Conservation (phyloP, 2,888 invertebrate genomes). For the Caenorhabditis zanzibari region DNA sequence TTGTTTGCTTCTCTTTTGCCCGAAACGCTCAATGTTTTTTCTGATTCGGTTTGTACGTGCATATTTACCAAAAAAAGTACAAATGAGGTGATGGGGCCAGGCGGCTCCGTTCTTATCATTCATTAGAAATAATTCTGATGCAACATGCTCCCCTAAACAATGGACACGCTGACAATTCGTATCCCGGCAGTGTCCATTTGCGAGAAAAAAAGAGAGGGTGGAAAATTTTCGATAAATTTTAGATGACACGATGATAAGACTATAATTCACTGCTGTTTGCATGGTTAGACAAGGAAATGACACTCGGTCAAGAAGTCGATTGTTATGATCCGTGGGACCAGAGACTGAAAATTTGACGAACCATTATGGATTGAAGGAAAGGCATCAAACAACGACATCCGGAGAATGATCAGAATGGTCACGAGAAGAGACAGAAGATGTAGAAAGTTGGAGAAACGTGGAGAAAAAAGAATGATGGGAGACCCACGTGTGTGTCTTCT, state of each 20-base stretch:
- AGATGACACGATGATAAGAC: slow-evolving; percentile 35
- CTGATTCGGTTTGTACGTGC: slow-evolving; percentile 32
- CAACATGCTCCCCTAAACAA: slow-evolving; percentile 24
- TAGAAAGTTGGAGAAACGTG: slow-evolving; percentile 15
- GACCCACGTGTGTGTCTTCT: slow-evolving; percentile 10
- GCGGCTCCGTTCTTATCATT: slow-evolving; percentile 37
- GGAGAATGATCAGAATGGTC: slow-evolving; percentile 48
- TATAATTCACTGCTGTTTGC: slow-evolving; percentile 33
- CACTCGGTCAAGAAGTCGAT: slow-evolving; percentile 14
- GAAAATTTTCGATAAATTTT: slow-evolving; percentile 7
- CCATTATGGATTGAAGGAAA: not conserved
- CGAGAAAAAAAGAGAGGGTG: slow-evolving; percentile 3
- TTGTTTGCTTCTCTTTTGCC: slow-evolving; percentile 23
- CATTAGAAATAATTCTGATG: slow-evolving; percentile 50
- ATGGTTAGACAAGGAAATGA: slow-evolving; percentile 45
- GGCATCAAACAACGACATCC: slow-evolving; percentile 48
- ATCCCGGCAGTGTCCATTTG: slow-evolving; percentile 25
- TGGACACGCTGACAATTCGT: slow-evolving; percentile 23
- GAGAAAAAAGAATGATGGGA: not conserved
- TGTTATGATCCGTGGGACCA: slow-evolving; percentile 31
- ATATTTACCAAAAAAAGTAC: slow-evolving; percentile 47
- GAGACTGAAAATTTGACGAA: slow-evolving; percentile 33
- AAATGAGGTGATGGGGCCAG: slow-evolving; percentile 41
- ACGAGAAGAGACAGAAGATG: slow-evolving; percentile 17
- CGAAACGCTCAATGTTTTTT: slow-evolving; percentile 21